Base-by-base conservation (phyloP, 1,140 invertebrate species). In the Lasioglossum albipes region DNA sequence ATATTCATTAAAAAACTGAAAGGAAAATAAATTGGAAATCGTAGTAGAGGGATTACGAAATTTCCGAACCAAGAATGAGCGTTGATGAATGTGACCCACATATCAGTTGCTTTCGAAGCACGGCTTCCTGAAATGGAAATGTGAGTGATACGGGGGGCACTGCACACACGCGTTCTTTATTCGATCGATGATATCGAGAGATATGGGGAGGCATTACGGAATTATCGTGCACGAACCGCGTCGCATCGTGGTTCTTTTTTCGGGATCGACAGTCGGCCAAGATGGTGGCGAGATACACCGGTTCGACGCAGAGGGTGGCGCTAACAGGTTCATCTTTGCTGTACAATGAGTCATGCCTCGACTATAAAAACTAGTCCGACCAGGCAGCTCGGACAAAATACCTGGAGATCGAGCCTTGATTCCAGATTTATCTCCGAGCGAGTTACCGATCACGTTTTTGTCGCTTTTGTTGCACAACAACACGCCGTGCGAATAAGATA, bases 251-350 rank as follows among this genome's bases (percentile, higher is more conserved):
- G n/a, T 59, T 9, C 16, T 41, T 54, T 75, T 41, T 71, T 45
- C 13, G 2, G 12, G 7, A 20, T n/a, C 6, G 36, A 22, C 42
- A 36, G 16, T 22, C 54, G 20, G 18, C 54, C 27, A 75, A 80
- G 79, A 75, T 80, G 72, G 72, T 80, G 79, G 57, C 65, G 49
- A 54, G 72, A 75, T 75, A 75, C 79, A 75, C 20, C 72, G 73
- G 64, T 62, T 61, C 66, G 65, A 31, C 72, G 65, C 73, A 75
- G 79, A 75, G 64, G 45, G 75, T 75, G 84, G 84, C 81, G 84
- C 84, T 82, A 85, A 85, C 84, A 85, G 84, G 84, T 85, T 85
- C 84, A 75, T 78, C 71, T 81, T 49, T 72, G 49, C 69, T 73
- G 57, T 70, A 83, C 84, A 81, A 83, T 85, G 84, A 83, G 70